Percentiles rank a stretch among this genome's conserved stretches.
Evolutionary conservation across 2,113 vertebrate genomes (phyloP).

Genomic region (Tretioscincus oriximinensis): DNA sequence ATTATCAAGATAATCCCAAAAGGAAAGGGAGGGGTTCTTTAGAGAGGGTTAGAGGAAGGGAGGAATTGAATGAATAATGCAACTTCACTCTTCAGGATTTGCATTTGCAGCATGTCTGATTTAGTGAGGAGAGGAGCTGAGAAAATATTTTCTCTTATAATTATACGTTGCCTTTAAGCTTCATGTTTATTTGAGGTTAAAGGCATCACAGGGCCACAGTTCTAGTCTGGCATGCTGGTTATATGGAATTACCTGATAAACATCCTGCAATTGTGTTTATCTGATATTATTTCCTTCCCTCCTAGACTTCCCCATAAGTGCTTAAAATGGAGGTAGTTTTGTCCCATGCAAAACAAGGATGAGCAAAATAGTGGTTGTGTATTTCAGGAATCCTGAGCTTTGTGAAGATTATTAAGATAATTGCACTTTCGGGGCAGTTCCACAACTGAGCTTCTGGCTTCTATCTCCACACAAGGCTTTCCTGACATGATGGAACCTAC

Average conservation of each 20-base stretch:
- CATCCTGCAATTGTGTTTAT: background rate
- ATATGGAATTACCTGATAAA: background rate
- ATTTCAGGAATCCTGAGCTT: background rate
- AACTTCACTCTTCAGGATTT: constrained; percentile 2
- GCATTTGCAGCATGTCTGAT: background rate
- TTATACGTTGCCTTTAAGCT: constrained; percentile 14
- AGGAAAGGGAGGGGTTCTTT: background rate
- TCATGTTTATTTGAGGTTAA: constrained; percentile 19
- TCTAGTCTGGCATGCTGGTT: background rate
- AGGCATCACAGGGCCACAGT: background rate
- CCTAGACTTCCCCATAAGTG: background rate
- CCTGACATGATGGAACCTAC: no score
- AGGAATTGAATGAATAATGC: constrained; percentile 18
- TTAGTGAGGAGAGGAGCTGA: background rate
- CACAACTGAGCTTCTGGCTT: no score
- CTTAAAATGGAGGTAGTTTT: background rate
- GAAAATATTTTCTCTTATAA: constrained; percentile 21
- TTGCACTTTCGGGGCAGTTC: no score
- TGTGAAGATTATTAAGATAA: no score
- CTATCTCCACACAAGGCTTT: no score
- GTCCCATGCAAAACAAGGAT: background rate
- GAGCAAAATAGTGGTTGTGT: background rate
- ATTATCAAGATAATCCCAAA: constrained; percentile 8
- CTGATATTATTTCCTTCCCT: background rate
- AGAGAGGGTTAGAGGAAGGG: background rate